These are phyloP conservation scores for Festucalex cinctus DNA, from an alignment of 2,113 vertebrate species.

Conservation along the genomic window DNA sequence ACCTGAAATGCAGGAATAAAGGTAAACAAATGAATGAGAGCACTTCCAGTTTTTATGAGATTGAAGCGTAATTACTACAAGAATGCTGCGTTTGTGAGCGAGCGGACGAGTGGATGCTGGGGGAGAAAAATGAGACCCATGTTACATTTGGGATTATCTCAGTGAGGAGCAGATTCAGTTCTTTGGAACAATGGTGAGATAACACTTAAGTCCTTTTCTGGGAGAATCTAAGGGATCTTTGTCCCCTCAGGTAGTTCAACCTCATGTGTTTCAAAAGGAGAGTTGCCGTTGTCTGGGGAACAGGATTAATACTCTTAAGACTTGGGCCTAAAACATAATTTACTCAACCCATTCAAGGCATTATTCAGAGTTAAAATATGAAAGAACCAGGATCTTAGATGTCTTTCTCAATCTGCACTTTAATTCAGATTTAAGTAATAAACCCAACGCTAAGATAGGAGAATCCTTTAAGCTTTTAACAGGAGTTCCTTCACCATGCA, in stretches of 20 bases:
- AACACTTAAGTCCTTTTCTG: constrained; percentile 28
- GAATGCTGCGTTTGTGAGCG: background rate
- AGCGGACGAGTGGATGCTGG: constrained; percentile 16
- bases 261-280: constrained; percentile 41
- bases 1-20: constrained; percentile 71
- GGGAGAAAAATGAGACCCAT: constrained; percentile 35
- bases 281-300: constrained; percentile 23
- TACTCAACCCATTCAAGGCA: background rate
- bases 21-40: constrained; percentile 5
- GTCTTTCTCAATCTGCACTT: constrained; percentile 6
- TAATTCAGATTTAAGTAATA: constrained; percentile 1
- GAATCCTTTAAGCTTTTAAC: constrained; percentile 22
- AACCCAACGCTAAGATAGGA: constrained; percentile 3
- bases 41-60: constrained; percentile 11
- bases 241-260: constrained; percentile 27
- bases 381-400: background rate
- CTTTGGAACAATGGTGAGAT: constrained; percentile 40
- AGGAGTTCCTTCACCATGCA: background rate
- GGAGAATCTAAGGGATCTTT: constrained; percentile 28
- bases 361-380: background rate
- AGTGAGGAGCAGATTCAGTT: constrained; percentile 52
- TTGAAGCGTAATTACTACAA: background rate
- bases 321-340: background rate
- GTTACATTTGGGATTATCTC: constrained; percentile 42
- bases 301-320: constrained; percentile 16